These are phyloP conservation scores for Ptychodera flava DNA, from an alignment of 35 echinoderm and acorn worm species.

Conservation along the genomic window DNA sequence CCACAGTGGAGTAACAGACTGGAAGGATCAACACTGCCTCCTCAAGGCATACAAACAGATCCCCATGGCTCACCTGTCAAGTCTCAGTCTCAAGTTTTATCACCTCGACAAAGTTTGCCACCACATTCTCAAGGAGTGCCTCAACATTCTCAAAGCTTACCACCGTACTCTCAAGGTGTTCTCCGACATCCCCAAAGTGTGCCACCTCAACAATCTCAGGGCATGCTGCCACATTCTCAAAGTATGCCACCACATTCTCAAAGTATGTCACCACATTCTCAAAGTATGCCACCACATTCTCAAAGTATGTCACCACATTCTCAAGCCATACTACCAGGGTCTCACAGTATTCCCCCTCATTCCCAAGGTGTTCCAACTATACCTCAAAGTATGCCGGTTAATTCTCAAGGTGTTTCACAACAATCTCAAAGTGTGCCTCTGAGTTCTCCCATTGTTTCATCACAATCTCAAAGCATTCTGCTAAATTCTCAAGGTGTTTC, in stretches of 20 bases:
- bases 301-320: neutral
- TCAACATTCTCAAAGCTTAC: no score
- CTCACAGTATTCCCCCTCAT: neutral
- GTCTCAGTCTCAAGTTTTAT: no score
- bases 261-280: neutral
- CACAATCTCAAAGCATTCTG: neutral
- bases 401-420: neutral
- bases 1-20: neutral
- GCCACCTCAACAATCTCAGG: neutral
- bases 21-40: neutral
- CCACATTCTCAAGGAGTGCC: no score
- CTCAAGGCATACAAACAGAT: neutral
- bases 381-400: neutral
- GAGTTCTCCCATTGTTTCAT: neutral
- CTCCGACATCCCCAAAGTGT: neutral
- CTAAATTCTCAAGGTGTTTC: neutral
- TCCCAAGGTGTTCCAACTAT: neutral
- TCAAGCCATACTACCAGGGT: neutral
- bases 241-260: neutral
- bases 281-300: neutral
- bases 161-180: no score
- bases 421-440: neutral
- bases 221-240: neutral
- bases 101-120: no score
- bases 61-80: no score